phyloP scores from a whole-genome alignment of 2,797 vertebrate genomes.

The Galago senegalensis region DNA sequence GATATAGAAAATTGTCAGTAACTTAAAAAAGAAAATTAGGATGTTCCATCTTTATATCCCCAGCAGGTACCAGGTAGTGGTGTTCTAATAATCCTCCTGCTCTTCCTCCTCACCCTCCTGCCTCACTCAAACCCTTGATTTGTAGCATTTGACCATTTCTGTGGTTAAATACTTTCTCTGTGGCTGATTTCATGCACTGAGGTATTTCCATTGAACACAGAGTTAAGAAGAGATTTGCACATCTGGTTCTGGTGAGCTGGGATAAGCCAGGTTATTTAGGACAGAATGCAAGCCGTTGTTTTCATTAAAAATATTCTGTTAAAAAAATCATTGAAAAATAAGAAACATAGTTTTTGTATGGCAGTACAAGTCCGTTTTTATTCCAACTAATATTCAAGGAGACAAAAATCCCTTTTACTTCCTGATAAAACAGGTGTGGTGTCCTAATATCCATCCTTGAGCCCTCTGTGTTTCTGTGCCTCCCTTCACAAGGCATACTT shows the following conservation, averaged over 20 bases:
- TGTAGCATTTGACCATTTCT: background rate
- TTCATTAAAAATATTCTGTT: background rate
- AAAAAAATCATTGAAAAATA: background rate
- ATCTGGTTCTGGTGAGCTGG: background rate
- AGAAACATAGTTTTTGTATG: background rate
- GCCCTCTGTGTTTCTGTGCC: background rate
- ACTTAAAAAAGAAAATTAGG: background rate
- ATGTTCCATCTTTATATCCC: background rate
- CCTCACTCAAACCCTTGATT: background rate
- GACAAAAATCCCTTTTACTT: slow-evolving; percentile 10
- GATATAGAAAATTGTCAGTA: background rate
- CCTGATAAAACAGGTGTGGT: background rate
- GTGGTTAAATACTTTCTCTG: background rate
- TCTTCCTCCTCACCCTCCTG: background rate
- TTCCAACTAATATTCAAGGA: background rate
- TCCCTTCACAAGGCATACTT: background rate
- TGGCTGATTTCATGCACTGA: background rate
- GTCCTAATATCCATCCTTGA: background rate
- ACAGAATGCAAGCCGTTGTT: background rate
- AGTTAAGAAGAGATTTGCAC: background rate
- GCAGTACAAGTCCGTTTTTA: background rate
- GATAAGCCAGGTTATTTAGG: background rate
- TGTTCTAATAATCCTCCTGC: background rate
- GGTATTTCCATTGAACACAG: background rate
- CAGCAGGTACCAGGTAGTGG: background rate